Base-by-base conservation (phyloP, 2,888 invertebrate species). In the Aporophyla nigra region DNA sequence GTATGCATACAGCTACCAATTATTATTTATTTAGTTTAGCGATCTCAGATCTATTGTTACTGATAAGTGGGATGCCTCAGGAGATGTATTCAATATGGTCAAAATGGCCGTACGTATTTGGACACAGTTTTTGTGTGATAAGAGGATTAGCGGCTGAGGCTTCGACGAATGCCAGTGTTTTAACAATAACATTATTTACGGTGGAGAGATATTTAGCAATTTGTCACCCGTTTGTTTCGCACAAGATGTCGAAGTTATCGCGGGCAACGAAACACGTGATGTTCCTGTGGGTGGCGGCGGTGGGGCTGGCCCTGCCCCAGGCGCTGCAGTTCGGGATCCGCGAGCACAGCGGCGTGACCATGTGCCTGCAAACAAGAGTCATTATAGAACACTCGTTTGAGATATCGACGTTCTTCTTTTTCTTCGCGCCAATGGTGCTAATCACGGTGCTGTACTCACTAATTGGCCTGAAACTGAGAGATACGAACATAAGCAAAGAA, bases 241-340 rank as follows among this genome's bases (percentile, higher is more conserved):
- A 99, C 91, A 98, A 98, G 80, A 98, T 99, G 98, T 99, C 99
- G 7, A 98, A 98, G 90, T 95, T 99, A 59, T 98, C 98, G 24
- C 97, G 99, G 51, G 99, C 98, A 16, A 97, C 98, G 74, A 98
- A 98, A 91, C 97, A 98, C 88, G 98, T 99, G 59, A 93, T 98
- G 40, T 94, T 97, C 61, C 97, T 99, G 82, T 99, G 99, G 99
- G 91, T 98, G 71, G 95, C 98, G 0, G 98, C 99, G 0, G 94
- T 99, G 85, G 96, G 97, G 80, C 94, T 98, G 89, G 98, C 98
- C 0, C 94, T 98, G 62, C 98, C 98, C 0, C 98, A 98, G 91
- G 98, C 95, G 16, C 89, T 96, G 59, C 92, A 95, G 53, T 93
- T 97, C 87, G 94, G 97, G 70, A 89, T 97, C 87, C 89, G 93